Evolutionary conservation across 2,113 vertebrate genomes (phyloP).

Genomic region (Zosterops japonicus): DNA sequence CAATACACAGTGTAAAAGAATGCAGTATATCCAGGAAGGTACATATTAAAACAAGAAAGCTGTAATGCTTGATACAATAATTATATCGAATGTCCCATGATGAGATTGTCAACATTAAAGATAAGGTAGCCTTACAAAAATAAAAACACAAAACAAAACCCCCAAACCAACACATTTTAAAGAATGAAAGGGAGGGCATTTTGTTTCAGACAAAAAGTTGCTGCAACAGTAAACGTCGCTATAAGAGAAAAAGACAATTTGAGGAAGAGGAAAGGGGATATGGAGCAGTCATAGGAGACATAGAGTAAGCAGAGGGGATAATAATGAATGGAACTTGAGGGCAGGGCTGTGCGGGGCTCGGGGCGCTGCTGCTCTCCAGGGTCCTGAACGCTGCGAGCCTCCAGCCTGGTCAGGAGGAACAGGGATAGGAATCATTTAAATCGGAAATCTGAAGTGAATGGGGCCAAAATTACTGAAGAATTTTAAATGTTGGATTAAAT

Average conservation of each 20-base stretch:
- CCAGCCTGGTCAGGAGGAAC: rapidly evolving
- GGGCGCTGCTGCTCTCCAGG: constrained; percentile 37
- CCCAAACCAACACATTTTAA: not conserved
- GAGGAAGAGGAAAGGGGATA: not conserved
- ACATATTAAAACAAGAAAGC: not conserved
- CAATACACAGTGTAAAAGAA: not conserved
- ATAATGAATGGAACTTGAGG: rapidly evolving
- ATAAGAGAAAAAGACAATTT: not conserved
- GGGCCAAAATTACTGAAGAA: rapidly evolving
- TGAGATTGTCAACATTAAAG: not conserved
- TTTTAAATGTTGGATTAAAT: not conserved
- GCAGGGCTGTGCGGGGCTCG: rapidly evolving
- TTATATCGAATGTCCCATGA: not conserved
- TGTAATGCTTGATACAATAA: not conserved
- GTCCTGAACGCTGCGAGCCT: not conserved
- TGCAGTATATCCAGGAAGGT: not conserved
- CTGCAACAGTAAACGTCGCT: not conserved
- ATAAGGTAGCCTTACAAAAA: not conserved
- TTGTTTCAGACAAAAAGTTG: not conserved
- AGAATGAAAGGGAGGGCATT: not conserved
- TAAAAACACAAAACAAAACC: not conserved
- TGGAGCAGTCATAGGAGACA: not conserved
- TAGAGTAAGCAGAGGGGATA: rapidly evolving
- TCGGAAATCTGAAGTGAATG: not conserved
- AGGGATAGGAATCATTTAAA: rapidly evolving